phyloP scores from a whole-genome alignment of 2,888 invertebrate genomes.

The Venustoraphidia nigricollis region DNA sequence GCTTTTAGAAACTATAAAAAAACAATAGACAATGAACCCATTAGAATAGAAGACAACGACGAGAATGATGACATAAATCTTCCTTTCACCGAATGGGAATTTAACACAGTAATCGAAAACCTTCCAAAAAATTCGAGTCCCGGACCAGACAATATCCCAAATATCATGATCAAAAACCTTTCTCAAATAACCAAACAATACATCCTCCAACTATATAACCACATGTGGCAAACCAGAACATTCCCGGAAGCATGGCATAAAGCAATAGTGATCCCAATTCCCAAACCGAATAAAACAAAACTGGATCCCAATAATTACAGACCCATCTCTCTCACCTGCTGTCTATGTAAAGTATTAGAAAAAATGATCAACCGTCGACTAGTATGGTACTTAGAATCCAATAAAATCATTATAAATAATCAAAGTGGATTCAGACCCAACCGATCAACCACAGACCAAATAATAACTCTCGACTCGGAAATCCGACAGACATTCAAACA shows the following conservation, averaged over 20 bases:
- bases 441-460: conserved; percentile 9
- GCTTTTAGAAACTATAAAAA: background rate
- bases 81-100: background rate
- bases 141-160: conserved; percentile 3
- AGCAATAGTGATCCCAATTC: conserved; percentile 4
- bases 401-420: conserved; percentile 5
- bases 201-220: conserved; percentile 3
- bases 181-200: background rate
- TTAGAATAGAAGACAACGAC: background rate
- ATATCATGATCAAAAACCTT: conserved; percentile 4
- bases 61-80: background rate
- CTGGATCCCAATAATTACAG: background rate
- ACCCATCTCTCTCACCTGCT: conserved; percentile 5
- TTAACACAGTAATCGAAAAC: background rate
- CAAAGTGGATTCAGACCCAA: conserved; percentile 10
- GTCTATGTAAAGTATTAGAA: conserved; percentile 4
- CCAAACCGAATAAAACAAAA: background rate
- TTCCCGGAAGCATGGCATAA: conserved; percentile 3
- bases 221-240: conserved; percentile 2
- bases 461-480: conserved; percentile 8
- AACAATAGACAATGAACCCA: background rate
- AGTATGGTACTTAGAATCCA: conserved; percentile 9
- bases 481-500: conserved; percentile 8
- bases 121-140: conserved; percentile 2
- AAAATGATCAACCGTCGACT: conserved; percentile 4